Percentiles rank a stretch among this genome's conserved stretches.
Evolutionary conservation across 1,140 invertebrate genomes (phyloP).

Genomic region (Mercenaria mercenaria): DNA sequence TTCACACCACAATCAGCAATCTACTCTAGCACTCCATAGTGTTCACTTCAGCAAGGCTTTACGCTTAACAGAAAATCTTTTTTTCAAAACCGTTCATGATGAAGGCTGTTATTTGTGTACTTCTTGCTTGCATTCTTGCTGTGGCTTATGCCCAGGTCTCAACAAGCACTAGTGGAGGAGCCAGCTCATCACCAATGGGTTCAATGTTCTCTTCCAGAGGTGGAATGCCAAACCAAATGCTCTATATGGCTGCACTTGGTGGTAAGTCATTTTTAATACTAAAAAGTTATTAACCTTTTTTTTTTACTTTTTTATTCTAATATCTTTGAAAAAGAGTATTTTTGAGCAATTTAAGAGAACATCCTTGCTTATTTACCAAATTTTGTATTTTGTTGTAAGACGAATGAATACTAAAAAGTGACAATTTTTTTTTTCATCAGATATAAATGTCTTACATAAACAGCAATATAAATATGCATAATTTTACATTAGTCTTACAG

Average conservation of each 20-base stretch:
- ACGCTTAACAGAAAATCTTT: background rate
- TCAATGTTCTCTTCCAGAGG: background rate
- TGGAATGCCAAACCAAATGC: background rate
- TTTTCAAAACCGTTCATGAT: background rate
- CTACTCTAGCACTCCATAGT: background rate
- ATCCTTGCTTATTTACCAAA: too few species aligned
- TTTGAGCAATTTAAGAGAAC: too few species aligned
- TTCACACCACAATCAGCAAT: background rate
- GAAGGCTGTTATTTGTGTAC: conserved; percentile 32
- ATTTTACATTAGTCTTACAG: too few species aligned
- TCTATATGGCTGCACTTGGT: background rate
- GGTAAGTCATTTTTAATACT: conserved; percentile 2
- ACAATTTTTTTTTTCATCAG: too few species aligned
- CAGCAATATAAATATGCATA: too few species aligned
- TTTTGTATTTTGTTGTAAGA: too few species aligned
- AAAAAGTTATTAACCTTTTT: too few species aligned
- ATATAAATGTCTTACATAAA: too few species aligned
- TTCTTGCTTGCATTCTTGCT: conserved; percentile 16
- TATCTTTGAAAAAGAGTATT: too few species aligned
- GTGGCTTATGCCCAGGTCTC: background rate
- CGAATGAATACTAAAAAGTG: too few species aligned
- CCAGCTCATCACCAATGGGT: background rate
- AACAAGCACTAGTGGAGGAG: background rate
- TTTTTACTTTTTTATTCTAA: too few species aligned
- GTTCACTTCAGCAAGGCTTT: background rate